Base-by-base conservation (phyloP, 53 echinoderm and acorn worm genomes). In the Holothuria scabra region DNA sequence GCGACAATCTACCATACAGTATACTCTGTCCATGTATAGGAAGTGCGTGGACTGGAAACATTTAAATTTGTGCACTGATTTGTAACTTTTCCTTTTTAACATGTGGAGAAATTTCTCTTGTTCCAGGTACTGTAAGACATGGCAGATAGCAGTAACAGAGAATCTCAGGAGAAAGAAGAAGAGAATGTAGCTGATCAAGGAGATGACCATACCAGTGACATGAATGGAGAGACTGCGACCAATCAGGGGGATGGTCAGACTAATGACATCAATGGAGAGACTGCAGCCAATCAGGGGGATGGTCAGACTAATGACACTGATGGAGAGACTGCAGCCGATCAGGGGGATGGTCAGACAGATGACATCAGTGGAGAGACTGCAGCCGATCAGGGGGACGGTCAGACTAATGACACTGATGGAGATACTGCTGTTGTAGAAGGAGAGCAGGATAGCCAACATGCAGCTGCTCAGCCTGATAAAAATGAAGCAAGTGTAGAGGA, bases 361-460 rank as follows among this genome's bases (percentile, higher is more conserved):
- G 74, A 72, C 13, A 41, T 38, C 25, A 22, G 16, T 24, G n/a
- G n/a, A n/a, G n/a, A n/a, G n/a, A n/a, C n/a, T n/a, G n/a, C n/a
- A n/a, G n/a, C n/a, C n/a, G n/a, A n/a, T 55, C 20, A 22, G n/a
- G n/a, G 22, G 33, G 19, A 16, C 67, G 56, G 55, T 18, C 28
- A 59, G 26, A 44, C 49, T 25, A 70, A 37, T 67, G 81, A 57
- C 64, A 79, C 25, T 34, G 79, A 46, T 58, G 84, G 60, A 23
- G 72, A 90, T 60, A 12, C 90, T 37, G 9, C 81, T 22, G 49
- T 26, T 22, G 57, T 60, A 55, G 67, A 46, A 34, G 59, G 41
- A 62, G 87, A 81, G 60, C 70, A 80, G 30, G 61, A 72, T 41
- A 62, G 38, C 10, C 58, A 68, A 33, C 83, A 31, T 84, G 84